phyloP scores from a whole-genome alignment of 1,140 invertebrate species.

The Pemphigus obesinymphae region DNA sequence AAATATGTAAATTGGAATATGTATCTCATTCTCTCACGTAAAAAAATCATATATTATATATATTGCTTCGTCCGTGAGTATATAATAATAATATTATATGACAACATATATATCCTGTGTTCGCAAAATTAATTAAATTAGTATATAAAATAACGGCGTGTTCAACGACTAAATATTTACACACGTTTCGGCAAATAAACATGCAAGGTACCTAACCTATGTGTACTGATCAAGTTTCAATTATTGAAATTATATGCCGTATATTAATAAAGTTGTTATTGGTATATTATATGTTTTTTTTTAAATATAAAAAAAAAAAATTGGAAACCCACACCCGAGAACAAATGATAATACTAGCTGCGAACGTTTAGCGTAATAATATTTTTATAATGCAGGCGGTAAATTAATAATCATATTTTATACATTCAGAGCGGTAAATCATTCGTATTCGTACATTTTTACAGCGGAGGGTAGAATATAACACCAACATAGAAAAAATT shows the following conservation, averaged over 20 bases:
- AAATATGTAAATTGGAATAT: not conserved
- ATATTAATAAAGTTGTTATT: not conserved
- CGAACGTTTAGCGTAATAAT: not conserved
- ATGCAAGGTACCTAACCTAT: not conserved
- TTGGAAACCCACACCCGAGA: too few relatives aligned
- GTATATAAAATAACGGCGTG: not conserved
- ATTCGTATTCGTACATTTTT: too few relatives aligned
- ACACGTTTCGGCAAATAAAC: not conserved
- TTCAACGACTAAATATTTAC: not conserved
- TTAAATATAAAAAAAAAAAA: not conserved
- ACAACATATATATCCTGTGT: not conserved
- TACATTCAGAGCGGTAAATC: too few relatives aligned
- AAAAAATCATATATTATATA: not conserved
- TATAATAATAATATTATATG: not conserved
- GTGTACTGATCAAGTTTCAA: not conserved
- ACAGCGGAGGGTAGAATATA: too few relatives aligned
- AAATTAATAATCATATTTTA: too few relatives aligned
- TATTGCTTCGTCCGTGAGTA: not conserved
- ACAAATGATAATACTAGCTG: too few relatives aligned
- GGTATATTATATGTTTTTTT: not conserved
- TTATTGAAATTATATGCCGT: not conserved
- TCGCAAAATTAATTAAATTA: constrained; percentile 16
- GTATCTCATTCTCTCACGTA: not conserved
- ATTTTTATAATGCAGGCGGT: too few relatives aligned
- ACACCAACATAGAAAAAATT: too few relatives aligned